phyloP scores from a whole-genome alignment of 2,797 vertebrate genomes.

The Falco columbarius region DNA sequence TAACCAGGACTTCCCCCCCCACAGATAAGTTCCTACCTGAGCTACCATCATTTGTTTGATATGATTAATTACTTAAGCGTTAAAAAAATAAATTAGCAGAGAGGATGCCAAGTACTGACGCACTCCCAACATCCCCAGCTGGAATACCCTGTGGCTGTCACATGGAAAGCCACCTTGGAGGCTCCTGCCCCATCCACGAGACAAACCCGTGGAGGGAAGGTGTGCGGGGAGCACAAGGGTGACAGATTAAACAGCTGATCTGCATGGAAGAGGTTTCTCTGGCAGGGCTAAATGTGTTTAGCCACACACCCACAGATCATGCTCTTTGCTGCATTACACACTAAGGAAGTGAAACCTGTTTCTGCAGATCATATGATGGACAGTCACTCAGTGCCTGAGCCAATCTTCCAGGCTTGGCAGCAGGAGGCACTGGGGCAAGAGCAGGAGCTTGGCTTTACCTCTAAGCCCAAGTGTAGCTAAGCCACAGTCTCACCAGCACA shows the following conservation, averaged over 20 bases:
- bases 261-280: not conserved
- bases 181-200: not conserved
- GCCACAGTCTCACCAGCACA: not conserved
- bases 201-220: not conserved
- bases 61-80: not conserved
- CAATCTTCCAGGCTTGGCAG: not conserved
- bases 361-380: not conserved
- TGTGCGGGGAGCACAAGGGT: not conserved
- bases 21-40: not conserved
- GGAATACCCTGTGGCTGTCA: not conserved
- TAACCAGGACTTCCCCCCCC: not conserved
- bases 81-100: not conserved
- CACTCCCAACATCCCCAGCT: rapidly evolving
- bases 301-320: not conserved
- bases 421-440: not conserved
- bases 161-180: not conserved
- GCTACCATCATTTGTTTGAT: not conserved
- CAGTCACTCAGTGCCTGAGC: not conserved
- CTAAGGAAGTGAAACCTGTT: not conserved
- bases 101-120: not conserved
- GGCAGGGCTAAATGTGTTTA: not conserved
- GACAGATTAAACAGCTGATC: not conserved
- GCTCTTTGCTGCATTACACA: not conserved
- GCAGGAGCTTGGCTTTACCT: not conserved
- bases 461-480: not conserved